A percentile compares a stretch with the other conserved stretches of the same genome.
phyloP scores from a whole-genome alignment of 1,140 invertebrate genomes.

The Procambarus clarkii region DNA sequence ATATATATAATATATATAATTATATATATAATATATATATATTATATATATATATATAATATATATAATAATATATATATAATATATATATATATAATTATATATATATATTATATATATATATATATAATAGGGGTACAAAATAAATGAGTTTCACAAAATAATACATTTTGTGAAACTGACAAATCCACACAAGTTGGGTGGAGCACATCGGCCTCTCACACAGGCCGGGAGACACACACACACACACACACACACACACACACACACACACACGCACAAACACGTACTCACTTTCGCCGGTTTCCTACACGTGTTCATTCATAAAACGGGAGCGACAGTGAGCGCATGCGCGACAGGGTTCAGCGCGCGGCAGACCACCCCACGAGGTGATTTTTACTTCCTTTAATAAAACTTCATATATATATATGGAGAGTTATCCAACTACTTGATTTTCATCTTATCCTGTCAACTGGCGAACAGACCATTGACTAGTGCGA shows the following conservation, averaged over 20 bases:
- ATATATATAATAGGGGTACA: too few species aligned
- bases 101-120: too few species aligned
- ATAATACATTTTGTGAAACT: too few species aligned
- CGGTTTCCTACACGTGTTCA: slow-evolving; percentile 11
- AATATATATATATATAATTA: too few species aligned
- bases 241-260: not conserved
- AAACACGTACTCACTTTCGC: not conserved
- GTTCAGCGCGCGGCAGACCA: not conserved
- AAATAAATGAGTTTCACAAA: too few species aligned
- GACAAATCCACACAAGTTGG: not conserved
- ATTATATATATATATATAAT: too few species aligned
- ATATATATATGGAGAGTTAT: not conserved
- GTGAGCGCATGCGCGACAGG: not conserved
- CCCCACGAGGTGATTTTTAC: not conserved
- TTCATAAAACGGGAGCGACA: slow-evolving; percentile 5
- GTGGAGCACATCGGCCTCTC: not conserved
- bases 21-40: too few species aligned
- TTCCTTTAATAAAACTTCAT: not conserved
- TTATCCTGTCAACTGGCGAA: not conserved
- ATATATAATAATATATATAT: too few species aligned
- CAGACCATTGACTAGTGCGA: too few species aligned
- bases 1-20: too few species aligned
- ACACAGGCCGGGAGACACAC: not conserved
- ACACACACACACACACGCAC: not conserved
- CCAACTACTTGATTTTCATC: not conserved